phyloP scores from a whole-genome alignment of 2,797 vertebrate species.

The Choloepus didactylus region DNA sequence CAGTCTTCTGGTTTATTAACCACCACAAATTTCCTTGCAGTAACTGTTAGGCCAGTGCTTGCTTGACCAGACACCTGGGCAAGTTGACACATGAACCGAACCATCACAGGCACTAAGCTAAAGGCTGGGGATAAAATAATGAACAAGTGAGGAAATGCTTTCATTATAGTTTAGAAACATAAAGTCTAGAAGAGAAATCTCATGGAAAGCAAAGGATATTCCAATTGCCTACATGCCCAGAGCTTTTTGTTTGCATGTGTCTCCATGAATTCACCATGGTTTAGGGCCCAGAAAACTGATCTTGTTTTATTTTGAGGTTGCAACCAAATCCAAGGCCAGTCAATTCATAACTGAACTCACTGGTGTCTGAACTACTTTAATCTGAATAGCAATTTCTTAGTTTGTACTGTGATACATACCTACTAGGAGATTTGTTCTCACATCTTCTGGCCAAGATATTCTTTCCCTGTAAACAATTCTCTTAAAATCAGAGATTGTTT shows the following conservation, averaged over 20 bases:
- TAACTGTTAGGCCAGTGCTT: too few relatives aligned
- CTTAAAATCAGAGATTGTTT: constrained; percentile 32
- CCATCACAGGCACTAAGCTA: background rate
- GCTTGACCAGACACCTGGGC: too few relatives aligned
- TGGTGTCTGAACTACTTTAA: background rate
- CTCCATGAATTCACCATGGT: background rate
- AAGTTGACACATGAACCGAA: too few relatives aligned
- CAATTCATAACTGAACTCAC: constrained; percentile 1
- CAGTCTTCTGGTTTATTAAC: too few relatives aligned
- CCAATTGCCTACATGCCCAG: background rate
- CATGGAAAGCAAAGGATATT: background rate
- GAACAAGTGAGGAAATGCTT: background rate
- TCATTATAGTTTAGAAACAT: background rate
- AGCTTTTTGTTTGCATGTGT: background rate
- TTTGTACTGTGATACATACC: background rate
- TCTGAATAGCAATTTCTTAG: background rate
- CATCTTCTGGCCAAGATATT: background rate
- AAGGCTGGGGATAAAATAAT: background rate
- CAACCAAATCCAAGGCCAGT: background rate
- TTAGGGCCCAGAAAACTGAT: background rate
- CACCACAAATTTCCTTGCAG: too few relatives aligned
- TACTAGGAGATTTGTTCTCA: background rate
- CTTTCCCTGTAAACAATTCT: background rate
- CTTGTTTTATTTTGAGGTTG: background rate
- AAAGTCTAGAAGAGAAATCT: background rate